Conservation (phyloP, 2,888 invertebrate species). For the Liposcelis brunnea region DNA sequence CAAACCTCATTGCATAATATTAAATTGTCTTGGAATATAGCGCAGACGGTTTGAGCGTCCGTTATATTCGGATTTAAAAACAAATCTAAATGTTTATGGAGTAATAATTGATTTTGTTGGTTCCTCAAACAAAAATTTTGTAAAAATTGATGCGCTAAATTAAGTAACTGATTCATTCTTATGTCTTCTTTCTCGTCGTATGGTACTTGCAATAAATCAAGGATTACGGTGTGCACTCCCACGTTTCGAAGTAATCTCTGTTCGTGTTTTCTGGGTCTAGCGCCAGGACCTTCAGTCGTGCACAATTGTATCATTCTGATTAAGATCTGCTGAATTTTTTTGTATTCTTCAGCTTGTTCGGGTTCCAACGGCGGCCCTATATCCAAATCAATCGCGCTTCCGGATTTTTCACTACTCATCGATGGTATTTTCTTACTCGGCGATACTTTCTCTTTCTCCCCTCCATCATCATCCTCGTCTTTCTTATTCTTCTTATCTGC, state of each 20-base stretch:
- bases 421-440: slow-evolving; percentile 15
- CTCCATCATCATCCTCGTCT: slow-evolving; percentile 27
- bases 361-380: slow-evolving; percentile 56
- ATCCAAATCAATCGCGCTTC: slow-evolving; percentile 51
- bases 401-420: slow-evolving; percentile 20
- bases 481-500: no score
- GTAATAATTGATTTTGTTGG: slow-evolving; percentile 84
- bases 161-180: slow-evolving; percentile 89
- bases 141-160: slow-evolving; percentile 88
- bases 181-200: slow-evolving; percentile 91
- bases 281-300: slow-evolving; percentile 41
- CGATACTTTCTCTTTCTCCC: slow-evolving; percentile 16
- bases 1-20: slow-evolving; percentile 86
- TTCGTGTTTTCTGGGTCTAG: slow-evolving; percentile 75
- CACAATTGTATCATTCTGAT: slow-evolving; percentile 88
- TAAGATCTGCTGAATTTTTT: slow-evolving; percentile 70
- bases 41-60: slow-evolving; percentile 91
- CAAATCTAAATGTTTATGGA: slow-evolving; percentile 85
- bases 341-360: slow-evolving; percentile 61
- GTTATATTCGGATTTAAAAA: slow-evolving; percentile 90
- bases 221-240: slow-evolving; percentile 88
- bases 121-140: slow-evolving; percentile 96
- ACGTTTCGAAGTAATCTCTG: slow-evolving; percentile 90
- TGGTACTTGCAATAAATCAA: slow-evolving; percentile 86
- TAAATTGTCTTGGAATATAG: slow-evolving; percentile 92